Evolutionary conservation across 2,888 invertebrate species (phyloP), one percentile per base, ranked within the genome.

Genomic region (Xanthorhoe spadicearia): DNA sequence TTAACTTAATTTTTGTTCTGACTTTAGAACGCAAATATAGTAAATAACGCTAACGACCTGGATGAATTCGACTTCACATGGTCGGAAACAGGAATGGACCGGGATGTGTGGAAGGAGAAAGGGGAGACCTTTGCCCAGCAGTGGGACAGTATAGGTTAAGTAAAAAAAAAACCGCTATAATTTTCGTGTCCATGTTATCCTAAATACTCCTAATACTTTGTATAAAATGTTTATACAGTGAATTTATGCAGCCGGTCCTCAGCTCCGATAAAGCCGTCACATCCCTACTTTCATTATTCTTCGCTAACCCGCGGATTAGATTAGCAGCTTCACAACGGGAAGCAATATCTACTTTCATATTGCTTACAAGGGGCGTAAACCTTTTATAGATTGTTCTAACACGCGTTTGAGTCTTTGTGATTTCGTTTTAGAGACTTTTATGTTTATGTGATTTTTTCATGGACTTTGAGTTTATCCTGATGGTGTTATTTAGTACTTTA

Each of bases 221-320:
- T 32, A 32, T 32, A 6, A 1, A 32, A 32, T 6, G 32, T 32
- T 32, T 32, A 7, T 32, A 32, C 3, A 32, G 32, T 32, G 32
- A 32, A 32, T 32, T 32, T 32, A 18, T 17, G 17, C 8, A 18
- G 19, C 58, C 35, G 38, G 35, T 15, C 35, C 35, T 19, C 28
- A 52, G 17, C 8, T 28, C 51, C 15, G 9, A 51, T 32, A 43
- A 61, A 54, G 46, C 13, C 51, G 19, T 56, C 51, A 32, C 63
- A 60, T 64, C 68, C 61, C 68, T 68, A 67, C 80, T 80, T 84
- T 84, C 81, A 84, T 86, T 86, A 84, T 83, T 83, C 81, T 82
- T 78, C 74, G 73, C 80, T 79, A 82, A 85, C 80, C 82, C 82
- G 69, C 73, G 83, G 81, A 84, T 84, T 81, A 82, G 83, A 86